Conservation (phyloP, 2,888 invertebrate genomes). For the Lasioglossum lativentre region DNA sequence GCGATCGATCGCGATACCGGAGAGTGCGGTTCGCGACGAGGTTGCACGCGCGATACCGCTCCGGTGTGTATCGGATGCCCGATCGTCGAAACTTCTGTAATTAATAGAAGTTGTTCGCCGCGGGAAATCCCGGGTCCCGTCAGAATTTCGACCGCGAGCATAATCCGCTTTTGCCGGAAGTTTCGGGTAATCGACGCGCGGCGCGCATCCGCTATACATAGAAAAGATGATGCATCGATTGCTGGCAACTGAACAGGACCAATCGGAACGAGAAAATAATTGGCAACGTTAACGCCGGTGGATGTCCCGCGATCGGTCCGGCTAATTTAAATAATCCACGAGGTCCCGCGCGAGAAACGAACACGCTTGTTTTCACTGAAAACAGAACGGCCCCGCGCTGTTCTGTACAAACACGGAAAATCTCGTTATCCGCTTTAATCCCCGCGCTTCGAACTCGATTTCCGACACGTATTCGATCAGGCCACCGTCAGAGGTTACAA, state of each 20-base stretch:
- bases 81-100: constrained; percentile 56
- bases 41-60: not conserved
- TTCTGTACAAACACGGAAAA: constrained; percentile 7
- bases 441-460: constrained; percentile 8
- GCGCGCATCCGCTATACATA: not conserved
- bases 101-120: constrained; percentile 43
- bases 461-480: constrained; percentile 5
- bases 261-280: constrained; percentile 16
- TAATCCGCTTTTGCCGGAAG: constrained; percentile 36
- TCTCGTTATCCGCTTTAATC: constrained; percentile 10
- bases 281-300: not conserved
- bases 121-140: constrained; percentile 25
- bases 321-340: constrained; percentile 19
- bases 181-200: constrained; percentile 26
- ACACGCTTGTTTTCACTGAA: not conserved
- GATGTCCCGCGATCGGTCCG: not conserved
- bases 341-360: not conserved
- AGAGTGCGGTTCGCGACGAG: not conserved
- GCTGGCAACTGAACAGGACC: not conserved
- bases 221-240: not conserved
- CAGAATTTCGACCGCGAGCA: constrained; percentile 24
- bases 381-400: not conserved
- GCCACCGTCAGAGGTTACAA: not conserved
- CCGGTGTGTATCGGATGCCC: constrained; percentile 3
- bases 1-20: constrained; percentile 39